Base-by-base conservation (phyloP, 2,797 vertebrate species). In the Sarcophilus harrisii region DNA sequence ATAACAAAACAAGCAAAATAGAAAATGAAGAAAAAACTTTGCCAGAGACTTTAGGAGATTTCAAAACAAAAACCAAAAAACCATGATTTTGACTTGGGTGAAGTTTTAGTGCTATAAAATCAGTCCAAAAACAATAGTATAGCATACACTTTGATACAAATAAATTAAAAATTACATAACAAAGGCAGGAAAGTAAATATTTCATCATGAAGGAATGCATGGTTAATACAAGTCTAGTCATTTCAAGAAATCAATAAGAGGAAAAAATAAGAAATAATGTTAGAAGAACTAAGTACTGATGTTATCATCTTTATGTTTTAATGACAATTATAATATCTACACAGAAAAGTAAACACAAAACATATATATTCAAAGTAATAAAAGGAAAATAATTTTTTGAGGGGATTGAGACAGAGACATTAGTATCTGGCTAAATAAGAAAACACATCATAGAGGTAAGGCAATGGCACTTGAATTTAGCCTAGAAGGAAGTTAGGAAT, bases 151-250 rank as follows among this genome's bases (percentile, higher is more conserved):
- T 38, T 81, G 66, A 81, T 81, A 45, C 45, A 8, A 21, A 92
- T 55, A 97, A n/a, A 58, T 59, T 55, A 0, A 93, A 92, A 28
- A 57, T 5, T 57, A 52, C 94, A n/a, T 91, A 93, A 93, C n/a
- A 38, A 81, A 45, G n/a, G 94, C 94, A 58, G 3, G 5, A 93
- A 95, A 93, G 49, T 94, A 30, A 95, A 92, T 49, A 96, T 81
- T 81, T 81, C 66, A 38, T 73, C 66, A 38, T 38, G 66, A 38
- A 73, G 16, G 5, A n/a, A 73, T 45, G 12, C 45, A 21, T 81
- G 6, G 18, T 45, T 81, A 81, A 73, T 73, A 73, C 16, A 73
- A 73, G 38, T 38, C 66, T 45, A 81, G 18, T 8, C 6, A 45
- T 45, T 81, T 45, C 6, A 49, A 81, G 24, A 28, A 81, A 45